Evolutionary conservation across 2,797 vertebrate genomes (phyloP), one percentile per base, ranked within the genome.

Genomic region (Parauchenoglanis ngamensis): DNA sequence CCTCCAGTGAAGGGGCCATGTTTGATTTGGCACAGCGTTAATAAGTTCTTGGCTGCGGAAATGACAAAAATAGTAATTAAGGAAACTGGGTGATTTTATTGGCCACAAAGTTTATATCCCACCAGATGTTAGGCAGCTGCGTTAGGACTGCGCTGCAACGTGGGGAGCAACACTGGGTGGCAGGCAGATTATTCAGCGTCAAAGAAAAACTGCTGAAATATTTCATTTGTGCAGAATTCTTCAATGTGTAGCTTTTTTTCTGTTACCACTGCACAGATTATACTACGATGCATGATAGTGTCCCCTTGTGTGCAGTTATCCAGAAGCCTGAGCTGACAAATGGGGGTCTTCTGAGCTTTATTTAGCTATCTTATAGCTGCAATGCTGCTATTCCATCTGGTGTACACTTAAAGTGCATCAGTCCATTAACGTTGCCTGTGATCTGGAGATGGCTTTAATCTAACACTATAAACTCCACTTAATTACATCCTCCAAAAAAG

Each of bases 51-150:
- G 94, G 94, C 93, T 95, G 94, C 91, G 94, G 96, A 97, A 96
- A 96, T 96, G 95, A 97, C 96, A 97, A 94, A 95, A 95, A 96
- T 95, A 95, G 94, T 96, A 95, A 97, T 96, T 96, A 96, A 96
- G 96, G 95, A 96, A 96, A 96, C 94, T 92, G 96, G 96, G 96
- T 94, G 92, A 95, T 92, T 95, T 96, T 96, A 95, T 95, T 96
- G 96, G 95, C 96, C 94, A 94, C 92, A 92, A 92, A 95, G 94
- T 96, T 96, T 95, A 94, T 95, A 96, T 95, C 95, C 94, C 94
- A 95, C 95, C 97, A 97, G 96, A 96, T 97, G 97, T 92, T 92
- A 93, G 89, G 93, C 97, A 97, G 97, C 96, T 97, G 96, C 92
- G 77, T 92, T 92, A 92, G 90, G 87, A 94, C 94, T 90, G 91